phyloP scores from a whole-genome alignment of 2,113 vertebrate genomes.

The Scatophagus argus region DNA sequence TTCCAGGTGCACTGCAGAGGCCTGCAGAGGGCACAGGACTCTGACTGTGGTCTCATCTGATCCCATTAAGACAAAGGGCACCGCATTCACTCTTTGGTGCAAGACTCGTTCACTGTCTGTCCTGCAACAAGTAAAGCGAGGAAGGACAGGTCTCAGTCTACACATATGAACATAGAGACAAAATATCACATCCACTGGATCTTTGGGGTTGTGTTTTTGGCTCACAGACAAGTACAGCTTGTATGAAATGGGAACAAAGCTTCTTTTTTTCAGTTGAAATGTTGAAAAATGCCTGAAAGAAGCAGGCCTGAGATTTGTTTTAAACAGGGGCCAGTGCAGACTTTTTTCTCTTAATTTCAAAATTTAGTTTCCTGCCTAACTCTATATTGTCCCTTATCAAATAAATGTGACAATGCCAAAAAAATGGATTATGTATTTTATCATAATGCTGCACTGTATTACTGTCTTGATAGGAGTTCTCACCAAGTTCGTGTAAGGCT shows the following conservation, averaged over 20 bases:
- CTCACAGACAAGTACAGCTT: not conserved
- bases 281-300: no score
- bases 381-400: not conserved
- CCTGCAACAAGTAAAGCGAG: slow-evolving; percentile 73
- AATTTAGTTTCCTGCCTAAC: not conserved
- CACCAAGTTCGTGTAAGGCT: slow-evolving; percentile 86
- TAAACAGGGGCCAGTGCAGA: not conserved
- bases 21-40: slow-evolving; percentile 86
- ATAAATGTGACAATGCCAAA: not conserved
- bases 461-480: slow-evolving; percentile 40
- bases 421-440: not conserved
- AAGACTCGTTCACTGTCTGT: slow-evolving; percentile 85
- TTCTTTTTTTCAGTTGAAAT: no score
- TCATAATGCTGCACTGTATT: not conserved
- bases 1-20: slow-evolving; percentile 83
- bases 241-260: not conserved
- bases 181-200: not conserved
- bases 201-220: not conserved
- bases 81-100: slow-evolving; percentile 83
- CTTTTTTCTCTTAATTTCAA: not conserved
- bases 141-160: not conserved
- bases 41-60: slow-evolving; percentile 70
- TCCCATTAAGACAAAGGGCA: slow-evolving; percentile 86
- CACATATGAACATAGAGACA: no score
- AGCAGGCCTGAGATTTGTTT: not conserved